Evolutionary conservation across 2,888 invertebrate species (phyloP), one percentile per base, ranked within the genome.

Genomic region (Meiosimyza decipiens): DNA sequence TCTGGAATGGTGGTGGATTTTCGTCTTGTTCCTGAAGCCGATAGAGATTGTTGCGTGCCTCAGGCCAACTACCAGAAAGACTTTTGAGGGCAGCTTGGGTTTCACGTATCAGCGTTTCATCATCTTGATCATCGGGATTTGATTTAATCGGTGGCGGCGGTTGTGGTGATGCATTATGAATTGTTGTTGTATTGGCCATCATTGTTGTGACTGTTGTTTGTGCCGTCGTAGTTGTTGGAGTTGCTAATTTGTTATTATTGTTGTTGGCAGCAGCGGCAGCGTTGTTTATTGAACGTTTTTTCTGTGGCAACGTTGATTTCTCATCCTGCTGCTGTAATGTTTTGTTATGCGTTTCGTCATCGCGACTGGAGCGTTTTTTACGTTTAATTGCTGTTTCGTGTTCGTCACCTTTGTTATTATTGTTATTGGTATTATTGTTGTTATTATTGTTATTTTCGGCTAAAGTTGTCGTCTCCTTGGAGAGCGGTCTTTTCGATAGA

Each of bases 31-130:
- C 91, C 76, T 90, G 90, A 69, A 91, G 88, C 71, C 91, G 91
- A 80, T 92, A 92, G 11, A 89, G 82, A 50, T 90, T 90, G 9
- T 90, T 90, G 63, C 92, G 87, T 15, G 93, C 93, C 40, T 91
- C 91, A 7, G 92, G 91, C 93, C 95, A 95, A 84, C 93, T 94
- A 16, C 94, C 95, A 0, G 95, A 95, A n/a, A 96, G 88, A 79
- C 94, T 94, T 85, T 94, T 94, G 49, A 96, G 86, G 0, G 95
- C 95, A 1, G 94, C 94, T 84, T 96, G 95, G 3, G 96, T 95
- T 86, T 96, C 96, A 67, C 94, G 89, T 76, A 96, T 94, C 71
- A 95, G 89, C 0, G 92, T 93, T 84, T 96, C 96, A 82, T 95
- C 94, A 80, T 94, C 94, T 79, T 92, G 92, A 57, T 88, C 88